Conservation (phyloP, 92 coral and sea anemone genomes). For the Bergia puertoricense region DNA sequence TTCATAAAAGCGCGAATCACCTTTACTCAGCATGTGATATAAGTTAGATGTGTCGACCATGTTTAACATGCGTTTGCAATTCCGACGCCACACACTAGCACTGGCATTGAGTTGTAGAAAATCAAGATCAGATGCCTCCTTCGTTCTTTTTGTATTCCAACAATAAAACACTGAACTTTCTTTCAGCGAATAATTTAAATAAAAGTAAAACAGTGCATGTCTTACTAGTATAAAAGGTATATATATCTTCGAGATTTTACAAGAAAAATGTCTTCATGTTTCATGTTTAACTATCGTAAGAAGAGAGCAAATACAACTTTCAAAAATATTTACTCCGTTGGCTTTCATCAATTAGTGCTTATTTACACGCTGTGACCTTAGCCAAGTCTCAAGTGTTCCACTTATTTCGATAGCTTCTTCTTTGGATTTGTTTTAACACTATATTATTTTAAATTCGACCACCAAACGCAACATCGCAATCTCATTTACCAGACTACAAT, state of each 20-base stretch:
- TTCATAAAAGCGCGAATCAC: slow-evolving; percentile 32
- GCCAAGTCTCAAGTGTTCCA: slow-evolving; percentile 38
- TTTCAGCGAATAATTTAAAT: slow-evolving; percentile 51
- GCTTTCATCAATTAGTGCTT: slow-evolving; percentile 39
- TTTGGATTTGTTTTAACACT: slow-evolving; percentile 27
- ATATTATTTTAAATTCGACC: slow-evolving; percentile 20
- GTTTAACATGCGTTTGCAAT: slow-evolving; percentile 35
- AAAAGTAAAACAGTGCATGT: slow-evolving; percentile 13
- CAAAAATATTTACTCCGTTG: slow-evolving; percentile 41
- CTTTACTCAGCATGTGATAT: slow-evolving; percentile 39
- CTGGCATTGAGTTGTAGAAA: background rate
- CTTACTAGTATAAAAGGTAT: background rate
- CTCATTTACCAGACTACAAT: background rate
- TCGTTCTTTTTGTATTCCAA: slow-evolving; percentile 36
- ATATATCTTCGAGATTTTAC: background rate
- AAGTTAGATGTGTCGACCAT: slow-evolving; percentile 28
- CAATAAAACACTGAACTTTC: slow-evolving; percentile 42
- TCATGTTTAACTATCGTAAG: background rate
- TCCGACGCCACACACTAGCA: slow-evolving; percentile 31
- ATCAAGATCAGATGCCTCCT: slow-evolving; percentile 50
- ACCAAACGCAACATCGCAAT: background rate
- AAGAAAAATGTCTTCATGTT: background rate
- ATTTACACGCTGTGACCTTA: slow-evolving; percentile 36
- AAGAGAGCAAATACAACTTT: slow-evolving; percentile 12
- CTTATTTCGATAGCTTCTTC: slow-evolving; percentile 27